Evolutionary conservation across 2,888 invertebrate species (phyloP).

Genomic region (Maniola hyperantus): DNA sequence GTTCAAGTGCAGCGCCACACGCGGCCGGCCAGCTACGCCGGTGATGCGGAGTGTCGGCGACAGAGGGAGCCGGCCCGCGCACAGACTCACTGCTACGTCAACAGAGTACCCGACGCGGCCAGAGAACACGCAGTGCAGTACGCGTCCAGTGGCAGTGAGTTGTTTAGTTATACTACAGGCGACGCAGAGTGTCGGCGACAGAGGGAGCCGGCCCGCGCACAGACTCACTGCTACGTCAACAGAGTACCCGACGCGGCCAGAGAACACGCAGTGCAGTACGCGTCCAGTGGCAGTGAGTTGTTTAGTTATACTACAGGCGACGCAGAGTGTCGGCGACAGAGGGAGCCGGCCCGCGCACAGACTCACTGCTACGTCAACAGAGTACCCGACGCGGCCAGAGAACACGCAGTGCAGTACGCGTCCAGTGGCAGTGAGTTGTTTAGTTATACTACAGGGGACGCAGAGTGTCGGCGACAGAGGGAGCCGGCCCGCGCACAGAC

Average conservation of each 20-base stretch:
- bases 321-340: conserved; percentile 43
- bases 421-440: conserved; percentile 84
- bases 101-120: conserved; percentile 49
- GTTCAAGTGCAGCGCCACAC: conserved; percentile 62
- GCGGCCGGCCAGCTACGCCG: conserved; percentile 75
- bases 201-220: conserved; percentile 43
- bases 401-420: conserved; percentile 80
- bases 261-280: conserved; percentile 77
- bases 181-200: conserved; percentile 47
- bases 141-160: conserved; percentile 86
- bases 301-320: conserved; percentile 38
- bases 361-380: conserved; percentile 53
- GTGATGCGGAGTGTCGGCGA: conserved; percentile 50
- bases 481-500: conserved; percentile 44
- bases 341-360: conserved; percentile 43
- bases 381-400: conserved; percentile 47
- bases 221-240: conserved; percentile 51
- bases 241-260: conserved; percentile 48
- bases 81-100: conserved; percentile 50
- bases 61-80: conserved; percentile 43
- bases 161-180: background rate
- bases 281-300: conserved; percentile 85
- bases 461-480: conserved; percentile 42
- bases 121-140: conserved; percentile 73
- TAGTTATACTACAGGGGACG: conserved; percentile 40